Evolutionary conservation across 1,140 invertebrate species (phyloP).

Genomic region (Trigoniulus corallinus): DNA sequence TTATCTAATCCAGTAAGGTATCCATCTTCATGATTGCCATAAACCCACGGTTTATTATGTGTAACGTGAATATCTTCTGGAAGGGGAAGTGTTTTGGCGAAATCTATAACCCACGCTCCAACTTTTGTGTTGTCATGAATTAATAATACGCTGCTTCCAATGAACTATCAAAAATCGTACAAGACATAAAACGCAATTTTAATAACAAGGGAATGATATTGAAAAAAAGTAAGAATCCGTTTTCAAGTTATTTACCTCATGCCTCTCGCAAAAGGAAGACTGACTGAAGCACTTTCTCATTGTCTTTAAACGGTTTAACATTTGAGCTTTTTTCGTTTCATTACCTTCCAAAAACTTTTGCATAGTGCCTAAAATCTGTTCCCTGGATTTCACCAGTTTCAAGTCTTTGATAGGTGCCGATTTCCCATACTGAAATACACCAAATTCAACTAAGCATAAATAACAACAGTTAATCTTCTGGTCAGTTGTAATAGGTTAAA

Average conservation of each 20-base stretch:
- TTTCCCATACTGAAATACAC: constrained; percentile 22
- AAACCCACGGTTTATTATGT: constrained; percentile 59
- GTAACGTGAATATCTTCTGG: constrained; percentile 49
- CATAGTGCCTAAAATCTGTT: constrained; percentile 61
- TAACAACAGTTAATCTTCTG: not conserved
- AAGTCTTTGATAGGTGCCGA: constrained; percentile 32
- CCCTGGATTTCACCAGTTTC: constrained; percentile 47
- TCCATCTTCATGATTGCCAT: constrained; percentile 90
- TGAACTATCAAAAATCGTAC: constrained; percentile 35
- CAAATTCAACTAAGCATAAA: not conserved
- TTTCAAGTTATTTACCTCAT: constrained; percentile 48
- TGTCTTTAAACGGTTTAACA: constrained; percentile 54
- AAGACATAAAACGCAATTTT: constrained; percentile 17
- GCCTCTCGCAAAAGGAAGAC: constrained; percentile 69
- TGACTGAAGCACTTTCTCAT: constrained; percentile 61
- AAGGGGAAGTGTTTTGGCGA: constrained; percentile 71
- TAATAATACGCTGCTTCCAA: constrained; percentile 86
- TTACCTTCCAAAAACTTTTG: constrained; percentile 53
- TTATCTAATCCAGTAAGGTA: constrained; percentile 79
- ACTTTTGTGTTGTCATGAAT: constrained; percentile 74
- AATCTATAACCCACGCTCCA: constrained; percentile 90
- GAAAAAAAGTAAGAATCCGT: not conserved
- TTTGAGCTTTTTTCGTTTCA: constrained; percentile 42
- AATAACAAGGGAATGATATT: not conserved
- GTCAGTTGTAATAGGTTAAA: no score